These are phyloP conservation scores for Dromaius novaehollandiae DNA, from an alignment of 2,113 vertebrate species.

Conservation along the genomic window DNA sequence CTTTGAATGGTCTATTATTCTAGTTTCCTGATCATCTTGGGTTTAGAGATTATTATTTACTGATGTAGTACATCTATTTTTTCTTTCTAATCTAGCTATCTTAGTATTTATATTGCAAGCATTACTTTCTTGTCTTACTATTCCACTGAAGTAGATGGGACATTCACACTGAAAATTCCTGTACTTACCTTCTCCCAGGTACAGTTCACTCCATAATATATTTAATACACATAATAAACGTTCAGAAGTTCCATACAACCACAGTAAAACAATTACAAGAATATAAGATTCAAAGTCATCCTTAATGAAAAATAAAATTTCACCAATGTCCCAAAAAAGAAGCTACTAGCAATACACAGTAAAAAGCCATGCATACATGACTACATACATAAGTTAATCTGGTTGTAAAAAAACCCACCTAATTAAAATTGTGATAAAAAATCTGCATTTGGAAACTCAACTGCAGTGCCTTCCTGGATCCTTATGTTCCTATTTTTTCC, in stretches of 20 bases:
- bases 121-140: neutral
- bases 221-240: neutral
- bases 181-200: neutral
- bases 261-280: neutral
- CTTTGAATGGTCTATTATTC: neutral
- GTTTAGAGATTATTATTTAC: neutral
- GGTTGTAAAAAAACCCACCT: neutral
- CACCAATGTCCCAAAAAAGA: neutral
- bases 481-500: neutral
- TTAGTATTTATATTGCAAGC: neutral
- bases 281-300: neutral
- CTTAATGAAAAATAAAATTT: neutral
- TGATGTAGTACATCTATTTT: neutral
- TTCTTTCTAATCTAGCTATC: neutral
- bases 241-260: neutral
- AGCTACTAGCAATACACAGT: neutral
- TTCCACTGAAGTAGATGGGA: neutral
- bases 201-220: neutral
- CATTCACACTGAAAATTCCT: neutral
- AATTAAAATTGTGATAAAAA: neutral
- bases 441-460: neutral
- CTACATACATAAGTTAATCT: neutral
- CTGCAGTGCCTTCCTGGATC: neutral
- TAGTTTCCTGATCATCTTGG: neutral
- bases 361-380: neutral